Base-by-base conservation (phyloP, 2,888 invertebrate species). In the Macrophya annulata region DNA sequence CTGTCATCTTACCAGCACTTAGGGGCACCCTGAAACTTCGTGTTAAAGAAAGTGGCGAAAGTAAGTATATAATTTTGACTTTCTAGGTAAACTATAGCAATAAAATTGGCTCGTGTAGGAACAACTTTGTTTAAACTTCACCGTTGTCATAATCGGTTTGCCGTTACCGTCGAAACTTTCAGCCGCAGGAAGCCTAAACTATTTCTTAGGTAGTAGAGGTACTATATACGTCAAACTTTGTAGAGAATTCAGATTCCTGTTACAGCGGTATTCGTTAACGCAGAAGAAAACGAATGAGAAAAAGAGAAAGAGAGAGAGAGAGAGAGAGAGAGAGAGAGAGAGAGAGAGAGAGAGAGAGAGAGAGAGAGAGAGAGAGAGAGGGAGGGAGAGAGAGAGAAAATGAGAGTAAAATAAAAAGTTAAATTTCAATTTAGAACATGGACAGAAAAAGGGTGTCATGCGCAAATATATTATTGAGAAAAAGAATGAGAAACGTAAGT, bases 41-140 rank as follows among this genome's bases (percentile, higher is more conserved):
- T 87, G 96, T 98, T 88, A 96, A 96, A 92, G 97, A 97, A 94
- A 95, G 95, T 88, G 96, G 96, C 92, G 96, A 97, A 94, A 97
- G 96, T 96, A 94, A 95, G 96, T 95, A 90, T n/a, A 81, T 81
- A 21, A 40, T 45, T 55, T 4, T 55, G 51, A 83, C 68, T 25
- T 55, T 72, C 48, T 77, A 31, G 15, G 45, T 62, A n/a, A 1
- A 15, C 59, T 59, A 21, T 25, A 25, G 25, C 25, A 43, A 4
- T 40, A 65, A 77, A 43, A 74, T 37, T 71, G 84, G 51, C 21
- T 25, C 71, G n/a, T 45, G n/a, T 45, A 55, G 48, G 15, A 59
- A 72, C 4, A 84, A 72, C 43, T 72, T 84, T 25, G 40, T 25
- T 25, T 15, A 31, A 84, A 84, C 71, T 71, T n/a, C 25, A 51